Evolutionary conservation across 2,888 invertebrate species (phyloP), one percentile per base, ranked within the genome.

Genomic region (Mesorhabditis spiculigera): DNA sequence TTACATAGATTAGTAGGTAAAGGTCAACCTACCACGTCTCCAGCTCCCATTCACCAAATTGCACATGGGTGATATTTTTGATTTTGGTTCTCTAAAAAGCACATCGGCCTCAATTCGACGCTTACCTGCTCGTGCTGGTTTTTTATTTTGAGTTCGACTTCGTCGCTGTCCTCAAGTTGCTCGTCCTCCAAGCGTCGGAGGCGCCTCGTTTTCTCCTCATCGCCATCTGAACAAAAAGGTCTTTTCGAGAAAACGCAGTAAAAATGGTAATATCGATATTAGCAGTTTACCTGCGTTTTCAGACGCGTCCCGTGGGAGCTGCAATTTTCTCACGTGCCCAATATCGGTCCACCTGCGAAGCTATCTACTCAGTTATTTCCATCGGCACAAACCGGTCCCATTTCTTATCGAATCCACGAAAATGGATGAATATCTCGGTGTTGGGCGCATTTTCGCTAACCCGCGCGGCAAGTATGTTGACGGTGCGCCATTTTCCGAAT

Each of bases 61-160:
- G 66, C 4, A 69, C 63, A 6, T 45, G 58, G 28, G 66, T 63
- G 41, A 69, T 66, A 63, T 69, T 65, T 50, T 69, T 69, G n/a
- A 69, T 65, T 28, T 63, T 61, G 6, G 69, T 69, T 5, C 63
- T 10, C 69, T 69, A 58, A 10, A 69, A 66, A 58, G 43, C 58
- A 66, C n/a, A 50, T 44, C 43, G 50, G 6, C n/a, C n/a, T 50
- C 58, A n/a, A n/a, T n/a, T 50, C 8, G n/a, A 50, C n/a, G n/a
- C 8, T 50, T 50, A 50, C 58, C 58, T 50, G 58, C n/a, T 50
- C 58, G n/a, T 50, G 58, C n/a, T 50, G 58, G n/a, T 50, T n/a
- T 50, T n/a, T 10, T 13, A 50, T 50, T n/a, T 50, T 50, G 10
- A 13, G 10, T n/a, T 50, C 58, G 58, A 50, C 58, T 50, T 50